These are phyloP conservation scores for Meriones psammophilus DNA, from an alignment of 2,797 vertebrate genomes.

Conservation along the genomic window DNA sequence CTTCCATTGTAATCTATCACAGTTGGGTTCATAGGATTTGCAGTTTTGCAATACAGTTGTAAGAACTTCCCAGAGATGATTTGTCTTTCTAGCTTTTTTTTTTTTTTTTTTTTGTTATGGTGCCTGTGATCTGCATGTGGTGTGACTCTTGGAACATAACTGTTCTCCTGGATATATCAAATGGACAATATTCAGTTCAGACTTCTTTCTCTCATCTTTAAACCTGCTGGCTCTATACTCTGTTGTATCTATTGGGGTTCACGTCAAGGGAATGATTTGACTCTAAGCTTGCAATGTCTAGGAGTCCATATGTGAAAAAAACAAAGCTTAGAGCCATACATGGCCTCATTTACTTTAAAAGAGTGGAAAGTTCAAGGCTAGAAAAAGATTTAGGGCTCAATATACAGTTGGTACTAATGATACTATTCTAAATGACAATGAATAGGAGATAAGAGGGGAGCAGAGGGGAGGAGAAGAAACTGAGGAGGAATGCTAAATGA, in stretches of 20 bases:
- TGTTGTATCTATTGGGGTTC: neutral
- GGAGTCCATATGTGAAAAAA: neutral
- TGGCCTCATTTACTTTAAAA: neutral
- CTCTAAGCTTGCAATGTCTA: neutral
- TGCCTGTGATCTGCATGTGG: neutral
- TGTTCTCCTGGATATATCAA: neutral
- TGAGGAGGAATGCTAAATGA: neutral
- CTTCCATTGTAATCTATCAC: neutral
- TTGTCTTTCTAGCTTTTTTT: neutral
- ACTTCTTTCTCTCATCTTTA: neutral
- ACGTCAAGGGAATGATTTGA: neutral
- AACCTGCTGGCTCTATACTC: neutral
- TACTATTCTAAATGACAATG: neutral
- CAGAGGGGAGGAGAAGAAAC: neutral
- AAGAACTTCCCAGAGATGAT: neutral
- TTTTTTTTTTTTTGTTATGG: neutral
- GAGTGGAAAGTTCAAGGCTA: neutral
- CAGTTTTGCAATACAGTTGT: neutral
- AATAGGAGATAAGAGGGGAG: neutral
- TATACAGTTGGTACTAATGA: neutral
- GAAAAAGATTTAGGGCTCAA: slow-evolving; percentile 31
- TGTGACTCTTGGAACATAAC: neutral
- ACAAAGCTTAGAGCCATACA: neutral
- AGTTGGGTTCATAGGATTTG: neutral
- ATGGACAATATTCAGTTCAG: neutral